Conservation (phyloP, 2,797 vertebrate species). For the Nyctalus aviator region DNA sequence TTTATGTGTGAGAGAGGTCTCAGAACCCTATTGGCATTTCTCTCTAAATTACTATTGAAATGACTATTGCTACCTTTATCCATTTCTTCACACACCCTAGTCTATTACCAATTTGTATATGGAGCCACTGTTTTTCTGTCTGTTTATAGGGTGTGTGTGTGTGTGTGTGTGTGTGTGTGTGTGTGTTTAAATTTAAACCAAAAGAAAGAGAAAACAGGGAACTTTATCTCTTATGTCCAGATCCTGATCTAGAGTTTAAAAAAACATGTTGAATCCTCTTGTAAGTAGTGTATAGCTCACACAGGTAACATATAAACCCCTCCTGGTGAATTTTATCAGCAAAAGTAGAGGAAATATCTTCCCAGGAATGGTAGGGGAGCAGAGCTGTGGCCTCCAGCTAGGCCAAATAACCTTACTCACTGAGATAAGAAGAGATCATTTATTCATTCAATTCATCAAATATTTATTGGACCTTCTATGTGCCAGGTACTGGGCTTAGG, state of each 20-base stretch:
- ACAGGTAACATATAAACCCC: neutral
- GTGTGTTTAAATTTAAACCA: neutral
- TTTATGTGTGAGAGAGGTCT: neutral
- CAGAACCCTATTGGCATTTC: neutral
- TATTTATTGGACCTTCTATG: neutral
- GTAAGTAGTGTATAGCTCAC: neutral
- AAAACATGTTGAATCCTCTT: neutral
- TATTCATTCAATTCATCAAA: conserved; percentile 29
- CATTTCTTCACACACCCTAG: neutral
- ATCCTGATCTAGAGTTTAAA: neutral
- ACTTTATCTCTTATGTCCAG: neutral
- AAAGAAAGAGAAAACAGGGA: neutral
- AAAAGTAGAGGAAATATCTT: neutral
- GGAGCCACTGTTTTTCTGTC: neutral
- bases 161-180: no score
- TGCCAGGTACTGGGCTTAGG: neutral
- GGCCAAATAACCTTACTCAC: neutral
- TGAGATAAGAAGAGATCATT: neutral
- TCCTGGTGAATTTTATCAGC: neutral
- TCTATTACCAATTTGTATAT: neutral
- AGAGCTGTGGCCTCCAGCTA: neutral
- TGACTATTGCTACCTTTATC: neutral
- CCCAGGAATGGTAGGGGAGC: neutral
- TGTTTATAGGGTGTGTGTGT: neutral
- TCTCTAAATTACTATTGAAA: neutral